A percentile compares a stretch with the other conserved stretches of the same genome.
Evolutionary conservation across 2,113 vertebrate species (phyloP).

Genomic region (Athene cunicularia): DNA sequence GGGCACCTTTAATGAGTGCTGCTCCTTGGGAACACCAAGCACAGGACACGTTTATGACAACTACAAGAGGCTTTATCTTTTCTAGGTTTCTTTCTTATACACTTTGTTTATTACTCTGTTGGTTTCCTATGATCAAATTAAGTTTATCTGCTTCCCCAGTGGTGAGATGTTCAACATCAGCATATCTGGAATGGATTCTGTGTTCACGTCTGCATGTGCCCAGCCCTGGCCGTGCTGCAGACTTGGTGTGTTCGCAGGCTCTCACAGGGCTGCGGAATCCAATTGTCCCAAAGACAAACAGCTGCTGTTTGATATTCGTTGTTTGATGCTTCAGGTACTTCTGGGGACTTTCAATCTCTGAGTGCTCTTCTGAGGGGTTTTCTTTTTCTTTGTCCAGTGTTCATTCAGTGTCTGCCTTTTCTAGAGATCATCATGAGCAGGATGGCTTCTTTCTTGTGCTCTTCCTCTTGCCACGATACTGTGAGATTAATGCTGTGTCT

Average conservation of each 20-base stretch:
- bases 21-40: not conserved
- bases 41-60: not conserved
- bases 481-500: not conserved
- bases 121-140: not conserved
- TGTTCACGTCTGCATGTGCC: accelerated
- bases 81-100: not conserved
- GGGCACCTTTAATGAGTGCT: not conserved
- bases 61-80: not conserved
- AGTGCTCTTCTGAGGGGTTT: not conserved
- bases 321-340: too few relatives aligned
- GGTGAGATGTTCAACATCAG: not conserved
- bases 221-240: not conserved
- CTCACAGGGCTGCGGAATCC: not conserved
- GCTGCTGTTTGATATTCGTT: not conserved
- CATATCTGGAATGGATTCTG: not conserved
- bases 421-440: not conserved
- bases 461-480: not conserved
- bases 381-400: not conserved
- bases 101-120: not conserved
- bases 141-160: not conserved
- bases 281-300: not conserved
- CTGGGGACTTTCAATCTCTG: not conserved
- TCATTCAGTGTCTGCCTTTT: not conserved
- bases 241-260: too few relatives aligned
- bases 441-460: not conserved